Percentiles rank a stretch among this genome's conserved stretches.
Conservation (phyloP, 2,888 invertebrate genomes). For the Drosophila robusta region DNA sequence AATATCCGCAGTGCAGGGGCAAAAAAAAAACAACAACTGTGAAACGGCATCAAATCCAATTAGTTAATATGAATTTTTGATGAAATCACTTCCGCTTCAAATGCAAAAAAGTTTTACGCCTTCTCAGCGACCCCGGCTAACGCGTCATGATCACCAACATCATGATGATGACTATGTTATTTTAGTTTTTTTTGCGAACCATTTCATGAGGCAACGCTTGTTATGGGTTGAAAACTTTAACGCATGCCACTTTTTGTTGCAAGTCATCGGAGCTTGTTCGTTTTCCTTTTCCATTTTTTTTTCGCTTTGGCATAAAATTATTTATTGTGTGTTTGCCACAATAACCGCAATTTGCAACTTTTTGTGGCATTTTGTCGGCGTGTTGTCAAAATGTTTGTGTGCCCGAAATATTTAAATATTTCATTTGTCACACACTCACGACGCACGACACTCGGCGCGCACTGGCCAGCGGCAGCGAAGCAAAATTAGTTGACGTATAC, state of each 20-base stretch:
- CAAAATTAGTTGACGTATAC: conserved; percentile 47
- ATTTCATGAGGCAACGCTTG: conserved; percentile 11
- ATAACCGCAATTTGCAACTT: conserved; percentile 80
- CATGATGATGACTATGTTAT: conserved; percentile 46
- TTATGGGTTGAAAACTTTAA: conserved; percentile 65
- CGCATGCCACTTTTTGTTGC: conserved; percentile 54
- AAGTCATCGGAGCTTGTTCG: conserved; percentile 59
- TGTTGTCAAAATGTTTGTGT: conserved; percentile 77
- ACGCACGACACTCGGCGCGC: background rate
- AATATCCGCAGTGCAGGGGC: conserved; percentile 60
- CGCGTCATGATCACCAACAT: conserved; percentile 17
- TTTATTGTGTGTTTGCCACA: conserved; percentile 70
- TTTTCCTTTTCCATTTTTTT: conserved; percentile 4
- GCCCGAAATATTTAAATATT: conserved; percentile 75
- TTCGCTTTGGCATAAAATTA: conserved; percentile 51
- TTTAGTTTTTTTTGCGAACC: conserved; percentile 29
- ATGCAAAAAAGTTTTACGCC: conserved; percentile 50
- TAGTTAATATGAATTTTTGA: conserved; percentile 81
- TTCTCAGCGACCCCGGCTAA: conserved; percentile 15
- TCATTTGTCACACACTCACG: conserved; percentile 67
- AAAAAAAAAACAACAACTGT: conserved; percentile 33
- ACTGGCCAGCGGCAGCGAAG: conserved; percentile 13
- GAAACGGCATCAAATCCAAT: conserved; percentile 75
- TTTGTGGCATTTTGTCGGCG: conserved; percentile 78
- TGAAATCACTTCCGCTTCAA: conserved; percentile 79